Conservation (phyloP, 2,797 vertebrate genomes). For the Muscicapa striata region DNA sequence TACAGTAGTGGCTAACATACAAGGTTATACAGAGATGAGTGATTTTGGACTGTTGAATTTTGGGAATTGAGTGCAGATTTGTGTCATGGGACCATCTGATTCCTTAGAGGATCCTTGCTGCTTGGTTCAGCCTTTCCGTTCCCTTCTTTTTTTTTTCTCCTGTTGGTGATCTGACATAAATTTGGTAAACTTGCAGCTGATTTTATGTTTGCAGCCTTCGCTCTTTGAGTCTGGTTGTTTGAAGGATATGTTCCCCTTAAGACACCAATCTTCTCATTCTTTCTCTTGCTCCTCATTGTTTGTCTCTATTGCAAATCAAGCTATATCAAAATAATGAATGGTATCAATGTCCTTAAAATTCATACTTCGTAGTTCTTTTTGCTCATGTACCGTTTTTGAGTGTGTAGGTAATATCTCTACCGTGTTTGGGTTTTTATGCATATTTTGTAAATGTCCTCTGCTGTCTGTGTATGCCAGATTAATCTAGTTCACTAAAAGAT, state of each 20-base stretch:
- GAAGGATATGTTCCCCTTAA: not conserved
- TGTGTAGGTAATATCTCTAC: not conserved
- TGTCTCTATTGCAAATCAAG: not conserved
- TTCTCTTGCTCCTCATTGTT: not conserved
- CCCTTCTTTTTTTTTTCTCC: not conserved
- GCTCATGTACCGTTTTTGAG: not conserved
- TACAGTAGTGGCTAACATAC: not conserved
- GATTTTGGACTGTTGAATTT: not conserved
- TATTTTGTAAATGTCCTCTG: not conserved
- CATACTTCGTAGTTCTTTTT: not conserved
- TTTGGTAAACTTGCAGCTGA: not conserved
- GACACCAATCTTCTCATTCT: not conserved
- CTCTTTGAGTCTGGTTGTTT: not conserved
- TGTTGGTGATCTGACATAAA: not conserved
- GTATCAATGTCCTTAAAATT: not conserved
- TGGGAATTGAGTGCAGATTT: not conserved
- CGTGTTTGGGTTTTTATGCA: rapidly evolving
- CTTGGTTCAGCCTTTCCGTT: not conserved
- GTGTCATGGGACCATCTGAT: rapidly evolving
- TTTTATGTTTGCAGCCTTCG: not conserved
- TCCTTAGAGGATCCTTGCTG: not conserved
- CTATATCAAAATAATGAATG: not conserved
- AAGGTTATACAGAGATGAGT: not conserved
- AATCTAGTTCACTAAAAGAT: not conserved
- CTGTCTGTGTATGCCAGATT: not conserved